These are phyloP conservation scores for Vulpes lagopus DNA, from an alignment of 2,113 vertebrate species.

Conservation along the genomic window DNA sequence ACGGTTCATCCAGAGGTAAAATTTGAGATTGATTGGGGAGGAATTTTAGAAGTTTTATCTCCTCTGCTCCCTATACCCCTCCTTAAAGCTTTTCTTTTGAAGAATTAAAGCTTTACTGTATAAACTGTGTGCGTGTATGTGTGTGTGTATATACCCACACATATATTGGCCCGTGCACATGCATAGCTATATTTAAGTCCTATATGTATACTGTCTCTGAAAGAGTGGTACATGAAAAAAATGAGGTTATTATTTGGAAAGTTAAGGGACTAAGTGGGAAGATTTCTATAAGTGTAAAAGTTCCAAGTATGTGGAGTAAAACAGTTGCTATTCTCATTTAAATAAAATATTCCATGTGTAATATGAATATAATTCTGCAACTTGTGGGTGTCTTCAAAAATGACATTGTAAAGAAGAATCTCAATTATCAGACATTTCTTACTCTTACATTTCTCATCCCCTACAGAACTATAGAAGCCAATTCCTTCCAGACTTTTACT, in stretches of 20 bases:
- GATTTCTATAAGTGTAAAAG: neutral
- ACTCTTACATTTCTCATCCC: neutral
- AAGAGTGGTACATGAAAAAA: neutral
- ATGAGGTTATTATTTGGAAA: neutral
- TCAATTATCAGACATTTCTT: slow-evolving; percentile 33
- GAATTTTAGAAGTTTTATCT: neutral
- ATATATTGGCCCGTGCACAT: neutral
- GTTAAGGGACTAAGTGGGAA: neutral
- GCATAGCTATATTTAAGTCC: neutral
- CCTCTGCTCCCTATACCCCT: neutral
- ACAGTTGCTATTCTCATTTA: neutral
- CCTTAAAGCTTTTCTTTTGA: neutral
- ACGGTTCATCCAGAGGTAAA: neutral
- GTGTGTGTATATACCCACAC: neutral
- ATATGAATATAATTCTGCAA: neutral
- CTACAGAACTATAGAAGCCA: neutral
- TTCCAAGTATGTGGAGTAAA: neutral
- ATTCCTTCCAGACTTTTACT: neutral
- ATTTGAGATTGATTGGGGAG: neutral
- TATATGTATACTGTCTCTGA: neutral
- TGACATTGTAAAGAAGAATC: neutral
- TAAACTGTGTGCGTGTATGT: fast-evolving
- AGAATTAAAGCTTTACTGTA: neutral
- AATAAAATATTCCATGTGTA: neutral
- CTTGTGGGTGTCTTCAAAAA: neutral